Evolutionary conservation across 2,797 vertebrate genomes (phyloP).

Genomic region (Rhinichthys osculus): DNA sequence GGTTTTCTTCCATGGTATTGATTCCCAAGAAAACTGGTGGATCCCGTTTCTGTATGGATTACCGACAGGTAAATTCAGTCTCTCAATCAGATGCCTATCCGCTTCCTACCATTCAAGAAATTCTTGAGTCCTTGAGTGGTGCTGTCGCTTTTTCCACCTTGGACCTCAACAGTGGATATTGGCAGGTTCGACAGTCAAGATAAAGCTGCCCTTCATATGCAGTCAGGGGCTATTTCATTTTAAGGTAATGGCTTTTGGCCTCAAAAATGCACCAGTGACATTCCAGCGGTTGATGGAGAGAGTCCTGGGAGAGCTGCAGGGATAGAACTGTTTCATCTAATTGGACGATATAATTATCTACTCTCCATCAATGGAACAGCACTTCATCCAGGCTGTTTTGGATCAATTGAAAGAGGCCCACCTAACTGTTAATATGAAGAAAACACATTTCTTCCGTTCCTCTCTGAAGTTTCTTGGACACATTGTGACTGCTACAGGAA

Average conservation of each 20-base stretch:
- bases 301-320: not conserved
- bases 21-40: not conserved
- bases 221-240: not conserved
- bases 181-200: not conserved
- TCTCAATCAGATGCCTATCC: not conserved
- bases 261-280: not conserved
- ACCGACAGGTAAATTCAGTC: not conserved
- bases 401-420: not conserved
- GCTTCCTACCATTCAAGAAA: not conserved
- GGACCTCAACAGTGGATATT: no score
- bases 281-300: not conserved
- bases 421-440: not conserved
- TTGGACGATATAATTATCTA: not conserved
- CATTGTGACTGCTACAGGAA: not conserved
- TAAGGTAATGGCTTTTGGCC: not conserved
- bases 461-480: not conserved
- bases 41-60: not conserved
- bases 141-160: no score
- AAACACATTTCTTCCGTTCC: not conserved
- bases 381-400: not conserved
- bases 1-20: not conserved
- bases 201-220: not conserved
- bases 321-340: not conserved
- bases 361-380: no score
- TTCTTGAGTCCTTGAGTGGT: no score